Percentiles rank a stretch among this genome's conserved stretches.
Conservation (phyloP, 2,113 vertebrate species). For the Vulpes ferrilata region DNA sequence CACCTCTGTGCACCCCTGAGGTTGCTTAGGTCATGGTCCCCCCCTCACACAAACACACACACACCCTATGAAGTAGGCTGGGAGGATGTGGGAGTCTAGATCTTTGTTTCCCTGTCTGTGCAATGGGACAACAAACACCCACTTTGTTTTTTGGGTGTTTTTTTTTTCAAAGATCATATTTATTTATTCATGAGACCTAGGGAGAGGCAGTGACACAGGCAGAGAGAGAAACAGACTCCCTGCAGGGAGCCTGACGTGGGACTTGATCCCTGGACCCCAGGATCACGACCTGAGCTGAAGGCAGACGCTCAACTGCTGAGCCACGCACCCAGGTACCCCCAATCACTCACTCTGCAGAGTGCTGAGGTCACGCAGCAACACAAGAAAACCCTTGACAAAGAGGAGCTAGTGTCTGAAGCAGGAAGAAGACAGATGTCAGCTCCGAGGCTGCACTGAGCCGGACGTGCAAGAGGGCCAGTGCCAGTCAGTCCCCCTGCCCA, state of each 20-base stretch:
- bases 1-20: background rate
- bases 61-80: rapidly evolving
- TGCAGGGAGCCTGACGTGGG: too few species aligned
- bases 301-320: too few species aligned
- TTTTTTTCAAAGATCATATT: too few species aligned
- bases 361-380: background rate
- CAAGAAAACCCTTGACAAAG: background rate
- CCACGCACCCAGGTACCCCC: too few species aligned
- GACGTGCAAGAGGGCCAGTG: background rate
- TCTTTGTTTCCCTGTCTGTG: background rate
- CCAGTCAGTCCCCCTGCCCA: background rate
- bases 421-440: background rate
- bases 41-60: background rate
- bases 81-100: background rate
- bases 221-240: too few species aligned
- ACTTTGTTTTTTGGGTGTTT: background rate
- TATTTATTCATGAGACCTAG: too few species aligned
- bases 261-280: too few species aligned
- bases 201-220: too few species aligned
- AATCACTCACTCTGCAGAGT: background rate
- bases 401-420: background rate
- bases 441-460: background rate
- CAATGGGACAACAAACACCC: background rate
- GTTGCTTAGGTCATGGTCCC: background rate
- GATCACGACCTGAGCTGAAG: too few species aligned